These are phyloP conservation scores for Drepanosiphum platanoidis DNA, from an alignment of 2,888 invertebrate species.

Conservation along the genomic window DNA sequence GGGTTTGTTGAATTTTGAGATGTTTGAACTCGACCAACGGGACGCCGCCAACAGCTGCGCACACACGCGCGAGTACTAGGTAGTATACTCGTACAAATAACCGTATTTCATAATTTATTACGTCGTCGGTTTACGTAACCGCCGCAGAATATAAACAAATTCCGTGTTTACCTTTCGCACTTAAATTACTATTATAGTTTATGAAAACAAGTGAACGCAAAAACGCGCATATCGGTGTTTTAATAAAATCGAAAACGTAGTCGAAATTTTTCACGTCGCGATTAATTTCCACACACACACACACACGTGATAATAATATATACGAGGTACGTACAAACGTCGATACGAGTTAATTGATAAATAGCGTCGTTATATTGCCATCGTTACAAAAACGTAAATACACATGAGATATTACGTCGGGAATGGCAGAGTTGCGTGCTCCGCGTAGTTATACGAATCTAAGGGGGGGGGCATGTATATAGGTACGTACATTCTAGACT, in stretches of 20 bases:
- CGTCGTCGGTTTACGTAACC: neutral
- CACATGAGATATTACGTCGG: neutral
- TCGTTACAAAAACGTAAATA: slow-evolving; percentile 21
- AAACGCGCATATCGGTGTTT: neutral
- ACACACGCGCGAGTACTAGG: neutral
- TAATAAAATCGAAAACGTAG: too few relatives aligned
- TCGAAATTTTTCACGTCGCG: neutral
- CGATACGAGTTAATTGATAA: neutral
- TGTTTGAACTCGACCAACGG: neutral
- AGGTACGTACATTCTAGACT: neutral
- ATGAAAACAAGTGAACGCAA: too few relatives aligned
- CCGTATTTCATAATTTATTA: neutral
- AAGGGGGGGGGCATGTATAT: neutral
- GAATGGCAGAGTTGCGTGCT: neutral
- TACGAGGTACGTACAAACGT: neutral
- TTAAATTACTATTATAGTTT: too few relatives aligned
- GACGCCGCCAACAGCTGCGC: neutral
- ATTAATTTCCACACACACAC: neutral
- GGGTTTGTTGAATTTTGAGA: neutral
- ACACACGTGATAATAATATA: too few relatives aligned
- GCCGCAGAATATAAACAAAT: neutral
- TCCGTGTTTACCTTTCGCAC: neutral
- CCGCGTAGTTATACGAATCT: neutral
- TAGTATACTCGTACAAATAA: neutral
- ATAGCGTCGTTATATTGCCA: neutral